Percentiles rank a stretch among this genome's conserved stretches.
These are phyloP conservation scores for Emydocephalus ijimae DNA, from an alignment of 2,113 vertebrate species.

Conservation along the genomic window DNA sequence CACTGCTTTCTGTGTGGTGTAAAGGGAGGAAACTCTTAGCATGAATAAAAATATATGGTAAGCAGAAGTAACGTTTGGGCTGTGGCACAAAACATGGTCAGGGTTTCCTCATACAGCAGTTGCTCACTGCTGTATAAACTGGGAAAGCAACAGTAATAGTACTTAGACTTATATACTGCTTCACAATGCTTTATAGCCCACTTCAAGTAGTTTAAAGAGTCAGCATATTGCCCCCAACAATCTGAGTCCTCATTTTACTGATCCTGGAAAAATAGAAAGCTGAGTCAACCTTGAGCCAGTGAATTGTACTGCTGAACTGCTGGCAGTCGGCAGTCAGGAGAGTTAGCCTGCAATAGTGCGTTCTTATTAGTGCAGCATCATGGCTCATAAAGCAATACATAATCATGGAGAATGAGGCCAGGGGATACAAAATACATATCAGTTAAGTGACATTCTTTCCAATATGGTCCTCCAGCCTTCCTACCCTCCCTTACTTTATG, in stretches of 20 bases:
- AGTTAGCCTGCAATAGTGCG: too few relatives aligned
- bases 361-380: too few relatives aligned
- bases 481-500: background rate
- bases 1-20: background rate
- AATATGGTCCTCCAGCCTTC: background rate
- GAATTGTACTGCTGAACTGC: too few relatives aligned
- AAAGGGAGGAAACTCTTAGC: background rate
- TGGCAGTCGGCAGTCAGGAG: too few relatives aligned
- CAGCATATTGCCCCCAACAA: too few relatives aligned
- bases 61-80: background rate
- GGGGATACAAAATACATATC: background rate
- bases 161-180: too few relatives aligned
- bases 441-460: background rate
- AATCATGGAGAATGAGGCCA: background rate
- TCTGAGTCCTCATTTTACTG: too few relatives aligned
- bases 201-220: too few relatives aligned
- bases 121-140: background rate
- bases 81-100: background rate
- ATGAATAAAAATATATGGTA: background rate
- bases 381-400: background rate
- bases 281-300: too few relatives aligned
- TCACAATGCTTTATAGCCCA: too few relatives aligned
- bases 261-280: too few relatives aligned
- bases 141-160: background rate
- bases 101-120: background rate